Percentiles rank a stretch among this genome's conserved stretches.
These are phyloP conservation scores for Melanotaenia parkinsoni DNA, from an alignment of 2,797 vertebrate genomes.

Conservation along the genomic window DNA sequence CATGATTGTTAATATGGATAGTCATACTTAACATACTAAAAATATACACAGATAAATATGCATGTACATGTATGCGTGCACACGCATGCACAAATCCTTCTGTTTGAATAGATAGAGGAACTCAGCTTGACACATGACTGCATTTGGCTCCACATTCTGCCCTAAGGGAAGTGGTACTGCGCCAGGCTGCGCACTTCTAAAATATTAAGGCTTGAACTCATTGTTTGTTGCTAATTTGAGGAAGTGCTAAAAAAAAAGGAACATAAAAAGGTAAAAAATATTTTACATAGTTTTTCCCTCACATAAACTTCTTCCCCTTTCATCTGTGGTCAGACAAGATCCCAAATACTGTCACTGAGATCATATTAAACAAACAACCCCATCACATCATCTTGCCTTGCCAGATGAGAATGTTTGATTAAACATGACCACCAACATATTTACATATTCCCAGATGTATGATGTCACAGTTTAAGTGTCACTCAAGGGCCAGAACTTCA, in stretches of 20 bases:
- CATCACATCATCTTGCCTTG: constrained; percentile 4
- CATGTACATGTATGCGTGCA: neutral
- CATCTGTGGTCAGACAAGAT: constrained; percentile 10
- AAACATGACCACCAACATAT: constrained; percentile 39
- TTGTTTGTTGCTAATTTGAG: constrained; percentile 61
- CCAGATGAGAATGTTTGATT: constrained; percentile 11
- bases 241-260: constrained; percentile 39
- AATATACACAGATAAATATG: constrained; percentile 26
- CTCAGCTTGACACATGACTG: constrained; percentile 57
- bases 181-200: constrained; percentile 62
- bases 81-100: constrained; percentile 18
- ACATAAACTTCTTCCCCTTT: constrained; percentile 14
- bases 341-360: constrained; percentile 2
- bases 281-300: neutral
- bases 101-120: constrained; percentile 39
- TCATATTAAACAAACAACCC: constrained; percentile 19
- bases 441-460: constrained; percentile 38
- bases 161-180: constrained; percentile 50
- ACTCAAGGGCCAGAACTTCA: constrained; percentile 19
- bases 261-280: constrained; percentile 10
- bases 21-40: constrained; percentile 14
- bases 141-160: constrained; percentile 59
- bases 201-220: constrained; percentile 65
- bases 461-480: constrained; percentile 24
- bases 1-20: constrained; percentile 39